These are phyloP conservation scores for Andrena trimmerana DNA, from an alignment of 2,888 invertebrate species.

Conservation along the genomic window DNA sequence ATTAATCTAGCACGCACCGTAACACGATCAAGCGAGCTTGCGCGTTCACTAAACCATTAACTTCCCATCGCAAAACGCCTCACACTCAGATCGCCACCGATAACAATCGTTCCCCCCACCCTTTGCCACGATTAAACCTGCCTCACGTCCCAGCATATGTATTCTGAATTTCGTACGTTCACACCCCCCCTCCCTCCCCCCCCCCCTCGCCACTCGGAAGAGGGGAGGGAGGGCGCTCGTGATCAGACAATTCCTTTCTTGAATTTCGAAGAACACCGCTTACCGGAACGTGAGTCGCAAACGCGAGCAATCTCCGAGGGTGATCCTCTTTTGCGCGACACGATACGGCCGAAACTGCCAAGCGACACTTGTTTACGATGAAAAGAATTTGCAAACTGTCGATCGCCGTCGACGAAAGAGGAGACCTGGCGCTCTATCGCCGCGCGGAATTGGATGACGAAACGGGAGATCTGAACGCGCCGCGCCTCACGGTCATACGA, in stretches of 20 bases:
- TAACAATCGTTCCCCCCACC: constrained; percentile 10
- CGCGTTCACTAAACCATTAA: neutral
- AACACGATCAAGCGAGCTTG: constrained; percentile 15
- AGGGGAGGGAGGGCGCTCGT: no score
- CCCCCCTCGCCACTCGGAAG: no score
- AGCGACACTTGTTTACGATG: no score
- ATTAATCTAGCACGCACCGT: constrained; percentile 36
- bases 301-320: no score
- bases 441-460: neutral
- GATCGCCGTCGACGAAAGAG: neutral
- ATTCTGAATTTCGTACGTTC: constrained; percentile 6
- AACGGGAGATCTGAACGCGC: neutral
- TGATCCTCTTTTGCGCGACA: no score
- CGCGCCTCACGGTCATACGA: neutral
- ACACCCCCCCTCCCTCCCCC: no score
- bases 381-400: no score
- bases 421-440: neutral
- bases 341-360: no score
- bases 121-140: neutral
- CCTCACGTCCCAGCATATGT: neutral
- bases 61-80: constrained; percentile 7
- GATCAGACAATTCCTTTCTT: no score
- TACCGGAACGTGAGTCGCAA: no score
- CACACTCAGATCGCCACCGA: constrained; percentile 4
- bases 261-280: no score